These are phyloP conservation scores for Augochlora pura DNA, from an alignment of 1,140 invertebrate species.

Conservation along the genomic window DNA sequence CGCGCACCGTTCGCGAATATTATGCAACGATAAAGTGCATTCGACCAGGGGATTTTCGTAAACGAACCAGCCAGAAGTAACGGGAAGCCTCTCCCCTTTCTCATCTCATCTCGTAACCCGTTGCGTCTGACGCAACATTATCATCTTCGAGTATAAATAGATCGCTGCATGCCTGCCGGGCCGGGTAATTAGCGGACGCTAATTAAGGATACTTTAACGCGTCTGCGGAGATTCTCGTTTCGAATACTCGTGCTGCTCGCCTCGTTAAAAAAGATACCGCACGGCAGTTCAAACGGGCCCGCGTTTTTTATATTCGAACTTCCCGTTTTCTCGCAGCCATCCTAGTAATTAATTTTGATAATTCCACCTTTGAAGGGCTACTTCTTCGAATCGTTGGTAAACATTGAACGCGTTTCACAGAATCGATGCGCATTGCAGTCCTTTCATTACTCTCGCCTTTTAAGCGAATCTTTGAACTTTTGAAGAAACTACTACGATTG, in stretches of 20 bases:
- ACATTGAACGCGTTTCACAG: too few relatives aligned
- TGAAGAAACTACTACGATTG: too few relatives aligned
- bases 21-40: conserved; percentile 15
- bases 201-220: conserved; percentile 21
- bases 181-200: conserved; percentile 18
- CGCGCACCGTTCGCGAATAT: not conserved
- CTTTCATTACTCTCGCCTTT: too few relatives aligned
- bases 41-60: not conserved
- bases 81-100: not conserved
- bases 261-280: not conserved
- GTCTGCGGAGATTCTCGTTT: not conserved
- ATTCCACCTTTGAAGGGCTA: too few relatives aligned
- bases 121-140: not conserved
- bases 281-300: not conserved
- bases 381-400: too few relatives aligned
- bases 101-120: not conserved
- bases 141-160: not conserved
- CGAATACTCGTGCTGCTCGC: not conserved
- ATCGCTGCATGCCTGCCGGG: not conserved
- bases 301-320: not conserved
- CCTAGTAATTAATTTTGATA: not conserved
- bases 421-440: too few relatives aligned
- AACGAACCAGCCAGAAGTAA: not conserved
- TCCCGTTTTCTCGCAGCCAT: not conserved
- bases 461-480: not conserved